Conservation (phyloP, 2,888 invertebrate species). For the Rhabditophanes sp. region DNA sequence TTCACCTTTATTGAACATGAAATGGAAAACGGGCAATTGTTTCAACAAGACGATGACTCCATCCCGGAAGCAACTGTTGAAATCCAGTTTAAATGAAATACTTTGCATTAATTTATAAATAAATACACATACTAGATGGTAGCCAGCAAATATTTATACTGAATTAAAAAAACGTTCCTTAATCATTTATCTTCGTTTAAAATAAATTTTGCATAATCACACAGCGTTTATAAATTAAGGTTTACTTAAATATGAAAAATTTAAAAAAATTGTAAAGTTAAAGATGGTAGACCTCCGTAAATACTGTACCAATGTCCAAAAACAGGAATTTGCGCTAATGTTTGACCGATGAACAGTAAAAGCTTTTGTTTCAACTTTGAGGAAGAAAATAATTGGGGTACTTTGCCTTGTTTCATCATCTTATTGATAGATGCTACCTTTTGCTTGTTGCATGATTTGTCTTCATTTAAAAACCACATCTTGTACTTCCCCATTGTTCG, state of each 20-base stretch:
- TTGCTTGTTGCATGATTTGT: conserved; percentile 11
- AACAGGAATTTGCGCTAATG: conserved; percentile 20
- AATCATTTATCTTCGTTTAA: background rate
- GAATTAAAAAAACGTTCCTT: too few relatives aligned
- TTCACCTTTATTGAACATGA: too few relatives aligned
- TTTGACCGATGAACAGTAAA: conserved; percentile 18
- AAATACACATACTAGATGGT: too few relatives aligned
- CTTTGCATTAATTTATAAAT: too few relatives aligned
- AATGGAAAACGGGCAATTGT: too few relatives aligned
- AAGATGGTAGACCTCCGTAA: conserved; percentile 24
- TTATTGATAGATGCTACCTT: conserved; percentile 15
- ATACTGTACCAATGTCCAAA: conserved; percentile 22
- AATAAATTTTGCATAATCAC: background rate
- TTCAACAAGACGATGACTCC: too few relatives aligned
- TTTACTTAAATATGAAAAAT: background rate
- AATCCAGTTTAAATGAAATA: too few relatives aligned
- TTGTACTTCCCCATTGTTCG: conserved; percentile 11
- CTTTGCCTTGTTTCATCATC: conserved; percentile 8
- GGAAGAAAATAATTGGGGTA: conserved; percentile 17
- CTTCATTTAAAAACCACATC: conserved; percentile 23
- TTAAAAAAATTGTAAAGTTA: conserved; percentile 18
- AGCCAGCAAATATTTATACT: too few relatives aligned
- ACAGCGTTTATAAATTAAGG: background rate
- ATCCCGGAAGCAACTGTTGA: too few relatives aligned
- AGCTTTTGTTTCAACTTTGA: conserved; percentile 21